Percentiles rank a stretch among this genome's conserved stretches.
phyloP scores from a whole-genome alignment of 2,797 vertebrate genomes.

The Enteromius argenteus region DNA sequence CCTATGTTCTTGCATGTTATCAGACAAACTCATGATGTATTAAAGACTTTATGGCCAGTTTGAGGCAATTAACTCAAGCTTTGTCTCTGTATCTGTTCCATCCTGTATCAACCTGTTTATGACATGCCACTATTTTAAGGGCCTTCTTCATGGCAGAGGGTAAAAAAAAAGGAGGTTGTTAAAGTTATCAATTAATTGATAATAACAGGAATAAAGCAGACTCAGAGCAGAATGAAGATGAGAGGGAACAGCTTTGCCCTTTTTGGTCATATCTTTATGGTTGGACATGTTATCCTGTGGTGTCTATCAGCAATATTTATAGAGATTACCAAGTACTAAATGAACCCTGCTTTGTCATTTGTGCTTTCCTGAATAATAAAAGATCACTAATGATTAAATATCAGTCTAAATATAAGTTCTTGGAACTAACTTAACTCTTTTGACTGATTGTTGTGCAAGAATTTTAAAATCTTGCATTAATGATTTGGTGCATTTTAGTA shows the following conservation, averaged over 20 bases:
- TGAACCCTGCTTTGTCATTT: conserved; percentile 17
- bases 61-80: neutral
- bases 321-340: neutral
- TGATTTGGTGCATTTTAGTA: neutral
- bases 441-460: neutral
- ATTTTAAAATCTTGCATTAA: neutral
- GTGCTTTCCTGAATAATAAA: conserved; percentile 30
- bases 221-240: neutral
- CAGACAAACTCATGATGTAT: conserved; percentile 1
- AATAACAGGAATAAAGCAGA: conserved; percentile 3
- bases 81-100: neutral
- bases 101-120: conserved; percentile 14
- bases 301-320: conserved; percentile 37
- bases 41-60: conserved; percentile 23
- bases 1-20: conserved; percentile 13
- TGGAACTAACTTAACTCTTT: neutral
- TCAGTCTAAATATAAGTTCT: neutral
- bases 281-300: conserved; percentile 6
- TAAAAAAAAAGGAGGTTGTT: neutral
- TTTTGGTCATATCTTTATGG: conserved; percentile 38
- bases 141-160: neutral
- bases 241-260: conserved; percentile 1
- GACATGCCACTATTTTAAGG: neutral
- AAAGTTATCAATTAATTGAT: conserved; percentile 1
- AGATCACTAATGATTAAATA: conserved; percentile 37